These are phyloP conservation scores for Ochotona princeps DNA, from an alignment of 2,113 vertebrate species.

Conservation along the genomic window DNA sequence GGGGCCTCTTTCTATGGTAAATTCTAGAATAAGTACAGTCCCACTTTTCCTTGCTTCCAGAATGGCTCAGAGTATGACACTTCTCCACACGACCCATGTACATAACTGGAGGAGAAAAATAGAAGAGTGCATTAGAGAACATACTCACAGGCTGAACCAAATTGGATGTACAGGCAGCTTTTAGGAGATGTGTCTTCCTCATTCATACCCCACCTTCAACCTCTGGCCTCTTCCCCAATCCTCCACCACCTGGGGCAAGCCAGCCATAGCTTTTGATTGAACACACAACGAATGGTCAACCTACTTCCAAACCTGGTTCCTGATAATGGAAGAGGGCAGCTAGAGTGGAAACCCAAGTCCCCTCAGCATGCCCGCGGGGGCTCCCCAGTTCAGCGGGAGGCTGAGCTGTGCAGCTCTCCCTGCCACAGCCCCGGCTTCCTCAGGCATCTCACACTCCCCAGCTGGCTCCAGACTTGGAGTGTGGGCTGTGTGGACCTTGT, in stretches of 20 bases:
- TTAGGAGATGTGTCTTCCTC: fast-evolving
- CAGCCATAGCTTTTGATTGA: not conserved
- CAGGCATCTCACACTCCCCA: no score
- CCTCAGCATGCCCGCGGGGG: fast-evolving
- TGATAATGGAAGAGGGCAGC: fast-evolving
- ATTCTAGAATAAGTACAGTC: not conserved
- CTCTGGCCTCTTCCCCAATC: not conserved
- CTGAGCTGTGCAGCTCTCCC: not conserved
- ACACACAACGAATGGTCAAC: fast-evolving
- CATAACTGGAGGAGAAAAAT: not conserved
- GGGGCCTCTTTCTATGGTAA: not conserved
- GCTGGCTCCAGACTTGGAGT: not conserved
- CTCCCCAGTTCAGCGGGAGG: not conserved
- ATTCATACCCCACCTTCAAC: no score
- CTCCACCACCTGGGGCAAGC: not conserved
- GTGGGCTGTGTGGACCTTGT: fast-evolving
- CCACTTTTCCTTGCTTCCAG: not conserved
- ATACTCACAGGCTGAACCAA: not conserved
- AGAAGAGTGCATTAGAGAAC: not conserved
- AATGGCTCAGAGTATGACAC: not conserved
- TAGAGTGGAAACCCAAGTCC: not conserved
- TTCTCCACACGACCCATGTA: not conserved
- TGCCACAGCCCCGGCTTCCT: not conserved
- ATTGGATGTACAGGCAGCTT: no score
- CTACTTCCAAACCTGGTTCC: not conserved